Conservation (phyloP, 2,113 vertebrate genomes). For the Eclectus roratus region DNA sequence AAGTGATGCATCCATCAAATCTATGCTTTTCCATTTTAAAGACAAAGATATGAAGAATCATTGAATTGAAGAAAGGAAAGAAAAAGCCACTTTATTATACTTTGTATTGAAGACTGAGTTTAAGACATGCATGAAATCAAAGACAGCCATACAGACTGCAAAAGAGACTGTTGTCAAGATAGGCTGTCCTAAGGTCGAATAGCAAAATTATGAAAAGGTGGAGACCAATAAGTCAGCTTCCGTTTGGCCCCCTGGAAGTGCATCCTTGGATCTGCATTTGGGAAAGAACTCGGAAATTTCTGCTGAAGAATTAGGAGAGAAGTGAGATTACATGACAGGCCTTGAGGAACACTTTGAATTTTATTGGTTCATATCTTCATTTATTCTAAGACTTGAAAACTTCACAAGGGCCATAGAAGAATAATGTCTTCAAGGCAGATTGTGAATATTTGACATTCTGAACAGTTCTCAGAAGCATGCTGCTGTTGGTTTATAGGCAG, state of each 20-base stretch:
- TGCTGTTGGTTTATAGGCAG: neutral
- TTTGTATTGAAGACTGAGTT: neutral
- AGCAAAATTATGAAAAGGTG: neutral
- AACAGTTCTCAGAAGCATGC: neutral
- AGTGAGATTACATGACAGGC: neutral
- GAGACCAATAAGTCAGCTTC: neutral
- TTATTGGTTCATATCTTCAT: neutral
- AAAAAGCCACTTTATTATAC: neutral
- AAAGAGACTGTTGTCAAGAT: neutral
- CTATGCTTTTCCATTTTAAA: neutral
- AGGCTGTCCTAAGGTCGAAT: neutral
- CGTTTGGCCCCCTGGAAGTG: fast-evolving
- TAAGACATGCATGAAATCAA: neutral
- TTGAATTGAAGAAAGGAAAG: neutral
- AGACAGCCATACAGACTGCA: neutral
- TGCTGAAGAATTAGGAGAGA: neutral
- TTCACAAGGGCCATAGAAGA: neutral
- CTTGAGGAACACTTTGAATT: neutral
- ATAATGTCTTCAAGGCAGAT: neutral
- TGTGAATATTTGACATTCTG: neutral
- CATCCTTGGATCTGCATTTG: neutral
- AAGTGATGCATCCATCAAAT: neutral
- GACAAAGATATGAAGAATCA: neutral
- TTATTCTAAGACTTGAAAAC: neutral
- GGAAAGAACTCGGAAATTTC: neutral